A percentile compares a stretch with the other conserved stretches of the same genome.
These are phyloP conservation scores for Drosophila differens DNA, from an alignment of 2,888 invertebrate genomes.

Conservation along the genomic window DNA sequence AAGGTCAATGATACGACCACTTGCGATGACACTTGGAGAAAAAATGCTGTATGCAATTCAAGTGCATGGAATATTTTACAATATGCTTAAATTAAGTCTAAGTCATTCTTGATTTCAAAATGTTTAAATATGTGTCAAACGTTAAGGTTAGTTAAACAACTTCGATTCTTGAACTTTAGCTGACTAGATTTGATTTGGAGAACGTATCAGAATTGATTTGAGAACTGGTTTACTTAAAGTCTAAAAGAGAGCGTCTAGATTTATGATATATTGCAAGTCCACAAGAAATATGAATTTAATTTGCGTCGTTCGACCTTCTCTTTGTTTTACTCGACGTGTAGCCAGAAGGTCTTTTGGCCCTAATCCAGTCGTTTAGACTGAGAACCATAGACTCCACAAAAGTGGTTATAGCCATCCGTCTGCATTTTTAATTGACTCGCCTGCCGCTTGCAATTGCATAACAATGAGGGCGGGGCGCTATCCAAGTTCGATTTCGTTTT, in stretches of 20 bases:
- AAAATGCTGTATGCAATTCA: not conserved
- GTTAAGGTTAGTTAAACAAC: not conserved
- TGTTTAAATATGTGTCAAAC: not conserved
- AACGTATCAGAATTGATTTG: not conserved
- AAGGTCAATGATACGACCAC: slow-evolving; percentile 74
- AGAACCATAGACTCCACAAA: slow-evolving; percentile 6
- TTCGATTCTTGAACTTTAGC: not conserved
- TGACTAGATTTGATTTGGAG: not conserved
- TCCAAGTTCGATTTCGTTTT: slow-evolving; percentile 48
- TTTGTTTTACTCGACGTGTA: not conserved
- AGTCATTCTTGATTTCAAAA: not conserved
- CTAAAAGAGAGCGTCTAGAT: not conserved
- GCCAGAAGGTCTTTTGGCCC: slow-evolving; percentile 58
- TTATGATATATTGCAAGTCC: not conserved
- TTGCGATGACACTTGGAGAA: slow-evolving; percentile 7
- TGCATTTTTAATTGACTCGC: slow-evolving; percentile 73
- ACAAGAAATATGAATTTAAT: not conserved
- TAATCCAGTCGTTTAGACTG: slow-evolving; percentile 56
- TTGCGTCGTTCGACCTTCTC: not conserved
- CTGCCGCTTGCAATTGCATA: slow-evolving; percentile 72
- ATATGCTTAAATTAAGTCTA: not conserved
- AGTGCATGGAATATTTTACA: not conserved
- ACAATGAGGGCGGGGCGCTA: slow-evolving; percentile 61
- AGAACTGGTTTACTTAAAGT: not conserved
- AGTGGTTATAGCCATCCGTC: not conserved